Conservation (phyloP, 1,140 invertebrate species). For the Microplitis demolitor region DNA sequence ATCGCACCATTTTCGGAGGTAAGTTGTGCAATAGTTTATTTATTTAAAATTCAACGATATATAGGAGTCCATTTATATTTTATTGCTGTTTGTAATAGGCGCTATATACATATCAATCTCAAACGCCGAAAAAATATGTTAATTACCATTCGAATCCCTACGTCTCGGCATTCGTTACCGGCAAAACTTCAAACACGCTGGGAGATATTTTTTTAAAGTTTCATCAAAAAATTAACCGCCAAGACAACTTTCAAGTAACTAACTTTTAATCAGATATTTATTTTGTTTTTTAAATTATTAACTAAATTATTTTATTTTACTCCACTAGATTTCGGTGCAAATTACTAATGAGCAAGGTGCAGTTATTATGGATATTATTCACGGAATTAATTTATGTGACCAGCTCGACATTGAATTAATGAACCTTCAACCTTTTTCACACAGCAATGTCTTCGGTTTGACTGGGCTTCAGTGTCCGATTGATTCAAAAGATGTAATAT, state of each 20-base stretch:
- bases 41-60: not conserved
- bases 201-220: not conserved
- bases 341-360: not conserved
- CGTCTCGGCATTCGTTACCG: not conserved
- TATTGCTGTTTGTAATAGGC: not conserved
- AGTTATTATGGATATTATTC: not conserved
- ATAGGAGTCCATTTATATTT: not conserved
- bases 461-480: not conserved
- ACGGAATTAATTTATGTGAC: not conserved
- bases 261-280: no score
- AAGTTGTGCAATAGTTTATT: no score
- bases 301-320: not conserved
- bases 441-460: not conserved
- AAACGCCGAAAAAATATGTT: not conserved
- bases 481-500: not conserved
- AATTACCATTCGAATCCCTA: not conserved
- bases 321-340: not conserved
- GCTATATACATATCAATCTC: not conserved
- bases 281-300: no score
- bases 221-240: not conserved
- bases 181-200: not conserved
- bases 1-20: no score
- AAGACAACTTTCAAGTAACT: not conserved
- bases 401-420: not conserved
- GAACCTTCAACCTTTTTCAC: not conserved